These are phyloP conservation scores for Botia almorhae DNA, from an alignment of 2,797 vertebrate genomes.

Conservation along the genomic window DNA sequence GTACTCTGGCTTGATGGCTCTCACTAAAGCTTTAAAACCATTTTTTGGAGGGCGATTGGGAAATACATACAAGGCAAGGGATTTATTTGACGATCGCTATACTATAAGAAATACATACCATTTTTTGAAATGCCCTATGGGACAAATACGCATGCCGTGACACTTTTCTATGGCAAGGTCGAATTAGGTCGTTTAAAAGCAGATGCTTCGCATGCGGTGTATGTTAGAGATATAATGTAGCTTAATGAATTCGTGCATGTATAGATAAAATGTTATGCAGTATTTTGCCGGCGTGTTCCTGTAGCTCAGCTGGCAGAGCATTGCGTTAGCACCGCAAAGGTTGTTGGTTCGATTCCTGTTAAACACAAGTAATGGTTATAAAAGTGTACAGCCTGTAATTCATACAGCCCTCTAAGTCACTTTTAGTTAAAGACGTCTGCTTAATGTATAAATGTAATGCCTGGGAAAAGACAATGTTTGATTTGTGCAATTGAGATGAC, in stretches of 20 bases:
- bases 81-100: background rate
- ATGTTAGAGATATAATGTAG: background rate
- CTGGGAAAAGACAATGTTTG: background rate
- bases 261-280: background rate
- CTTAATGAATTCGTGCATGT: background rate
- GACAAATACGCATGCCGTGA: background rate
- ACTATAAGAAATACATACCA: background rate
- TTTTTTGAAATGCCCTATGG: background rate
- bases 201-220: background rate
- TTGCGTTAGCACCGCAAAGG: too few relatives aligned
- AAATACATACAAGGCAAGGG: conserved; percentile 74
- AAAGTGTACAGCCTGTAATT: too few relatives aligned
- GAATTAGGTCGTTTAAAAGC: background rate
- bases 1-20: conserved; percentile 73
- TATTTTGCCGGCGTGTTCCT: background rate
- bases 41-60: conserved; percentile 68
- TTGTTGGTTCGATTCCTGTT: too few relatives aligned
- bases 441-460: too few relatives aligned
- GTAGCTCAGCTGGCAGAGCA: too few relatives aligned
- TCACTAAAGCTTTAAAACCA: conserved; percentile 71
- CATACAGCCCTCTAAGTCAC: too few relatives aligned
- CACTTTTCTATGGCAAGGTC: conserved; percentile 20
- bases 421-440: too few relatives aligned
- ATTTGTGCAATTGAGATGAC: background rate
- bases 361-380: too few relatives aligned